Base-by-base conservation (phyloP, 2,797 vertebrate species). In the Channa striata region DNA sequence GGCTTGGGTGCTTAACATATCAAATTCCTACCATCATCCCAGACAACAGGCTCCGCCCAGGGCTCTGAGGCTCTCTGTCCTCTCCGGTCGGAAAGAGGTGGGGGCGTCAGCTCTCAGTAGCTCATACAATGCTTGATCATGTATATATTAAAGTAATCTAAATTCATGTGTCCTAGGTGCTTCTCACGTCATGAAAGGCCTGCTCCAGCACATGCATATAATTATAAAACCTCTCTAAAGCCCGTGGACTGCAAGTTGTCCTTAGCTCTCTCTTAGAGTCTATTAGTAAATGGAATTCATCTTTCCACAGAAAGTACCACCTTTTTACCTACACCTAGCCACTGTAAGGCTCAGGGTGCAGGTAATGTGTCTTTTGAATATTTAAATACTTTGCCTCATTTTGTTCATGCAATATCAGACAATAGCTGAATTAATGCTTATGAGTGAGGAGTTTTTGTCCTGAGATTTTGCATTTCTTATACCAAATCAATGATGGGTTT, bases 71-170 rank as follows among this genome's bases (percentile, higher is more conserved):
- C 61, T 23, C 44, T 13, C 4, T 40, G 34, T 5, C 39, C 30
- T 40, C 39, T 67, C 52, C 33, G 13, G 68, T 74, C 57, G n/a
- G 49, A 69, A 59, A 56, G 54, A 59, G 59, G 44, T 17, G 65
- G 78, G 56, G 58, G 63, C 2, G 12, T 13, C 25, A 40, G 67
- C 77, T 77, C 51, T 64, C 33, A 80, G 65, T 64, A 72, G 63
- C 76, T 75, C 47, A 58, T 44, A 5, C 19, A 46, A 53, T 62
- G 69, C 61, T 72, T 72, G 44, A 66, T 72, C 17, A 7, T 39
- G 37, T 39, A 74, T 77, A 81, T 61, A 64, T 83, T 78, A 74
- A 63, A 57, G 52, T 51, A 58, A 61, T 88, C 66, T 67, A 79
- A 76, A 89, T 85, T 66, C 81, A 73, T 44, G 2, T 56, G 56